phyloP scores from a whole-genome alignment of 2,888 invertebrate species.

The Tetrapedia diversipes region DNA sequence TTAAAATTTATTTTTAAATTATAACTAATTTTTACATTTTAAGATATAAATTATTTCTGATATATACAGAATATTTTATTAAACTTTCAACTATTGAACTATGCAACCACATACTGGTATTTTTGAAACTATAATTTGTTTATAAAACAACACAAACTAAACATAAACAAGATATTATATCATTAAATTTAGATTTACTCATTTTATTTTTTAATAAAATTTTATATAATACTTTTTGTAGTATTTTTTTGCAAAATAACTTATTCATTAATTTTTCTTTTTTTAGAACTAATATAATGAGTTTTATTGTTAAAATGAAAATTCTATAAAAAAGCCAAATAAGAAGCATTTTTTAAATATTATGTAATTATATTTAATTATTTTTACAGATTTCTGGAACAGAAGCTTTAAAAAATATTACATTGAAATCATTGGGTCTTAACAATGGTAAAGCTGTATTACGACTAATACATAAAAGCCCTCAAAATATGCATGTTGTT shows the following conservation, averaged over 20 bases:
- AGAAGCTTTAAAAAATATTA: conserved; percentile 86
- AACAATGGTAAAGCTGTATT: conserved; percentile 91
- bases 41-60: not conserved
- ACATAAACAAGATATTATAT: too few relatives aligned
- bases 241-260: too few relatives aligned
- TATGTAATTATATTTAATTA: not conserved
- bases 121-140: not conserved
- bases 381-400: conserved; percentile 86
- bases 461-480: conserved; percentile 86
- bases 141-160: not conserved
- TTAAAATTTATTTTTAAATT: not conserved
- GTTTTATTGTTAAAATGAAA: too few relatives aligned
- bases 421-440: conserved; percentile 90
- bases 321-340: too few relatives aligned
- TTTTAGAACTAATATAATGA: too few relatives aligned
- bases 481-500: conserved; percentile 86
- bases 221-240: too few relatives aligned
- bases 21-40: not conserved
- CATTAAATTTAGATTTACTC: not conserved
- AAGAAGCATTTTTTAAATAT: too few relatives aligned
- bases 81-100: not conserved
- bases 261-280: too few relatives aligned
- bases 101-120: not conserved
- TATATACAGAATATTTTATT: not conserved
- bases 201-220: too few relatives aligned